A percentile compares a stretch with the other conserved stretches of the same genome.
Evolutionary conservation across 1,140 invertebrate genomes (phyloP).

Genomic region (Spodoptera litura): DNA sequence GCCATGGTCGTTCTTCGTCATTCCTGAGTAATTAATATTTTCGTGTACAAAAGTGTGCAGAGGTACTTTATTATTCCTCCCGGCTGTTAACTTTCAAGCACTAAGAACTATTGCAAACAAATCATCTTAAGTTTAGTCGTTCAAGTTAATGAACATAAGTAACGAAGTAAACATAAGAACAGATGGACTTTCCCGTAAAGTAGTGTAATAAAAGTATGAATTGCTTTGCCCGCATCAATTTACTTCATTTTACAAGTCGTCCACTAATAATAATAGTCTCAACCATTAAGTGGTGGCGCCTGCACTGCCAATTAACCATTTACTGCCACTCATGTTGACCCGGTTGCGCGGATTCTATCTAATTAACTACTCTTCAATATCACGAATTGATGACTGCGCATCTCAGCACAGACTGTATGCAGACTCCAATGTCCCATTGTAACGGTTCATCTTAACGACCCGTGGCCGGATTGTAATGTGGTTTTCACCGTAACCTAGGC

Average conservation of each 20-base stretch:
- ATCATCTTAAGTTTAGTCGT: no score
- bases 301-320: slow-evolving; percentile 57
- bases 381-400: slow-evolving; percentile 28
- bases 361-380: slow-evolving; percentile 35
- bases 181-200: no score
- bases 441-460: slow-evolving; percentile 20
- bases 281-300: slow-evolving; percentile 52
- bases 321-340: slow-evolving; percentile 59
- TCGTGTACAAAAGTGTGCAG: no score
- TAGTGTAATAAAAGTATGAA: neutral
- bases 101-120: no score
- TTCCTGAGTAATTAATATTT: no score
- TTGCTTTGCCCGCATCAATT: slow-evolving; percentile 33
- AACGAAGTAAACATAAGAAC: no score
- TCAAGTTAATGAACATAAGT: no score
- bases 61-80: no score
- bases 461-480: slow-evolving; percentile 12
- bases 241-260: slow-evolving; percentile 38
- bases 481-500: slow-evolving; percentile 30
- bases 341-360: slow-evolving; percentile 40
- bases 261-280: slow-evolving; percentile 31
- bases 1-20: no score
- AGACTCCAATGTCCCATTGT: slow-evolving; percentile 16
- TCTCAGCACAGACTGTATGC: slow-evolving; percentile 13
- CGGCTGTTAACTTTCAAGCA: no score